A percentile compares a stretch with the other conserved stretches of the same genome.
Conservation (phyloP, 2,797 vertebrate genomes). For the Urocyon cinereoargenteus region DNA sequence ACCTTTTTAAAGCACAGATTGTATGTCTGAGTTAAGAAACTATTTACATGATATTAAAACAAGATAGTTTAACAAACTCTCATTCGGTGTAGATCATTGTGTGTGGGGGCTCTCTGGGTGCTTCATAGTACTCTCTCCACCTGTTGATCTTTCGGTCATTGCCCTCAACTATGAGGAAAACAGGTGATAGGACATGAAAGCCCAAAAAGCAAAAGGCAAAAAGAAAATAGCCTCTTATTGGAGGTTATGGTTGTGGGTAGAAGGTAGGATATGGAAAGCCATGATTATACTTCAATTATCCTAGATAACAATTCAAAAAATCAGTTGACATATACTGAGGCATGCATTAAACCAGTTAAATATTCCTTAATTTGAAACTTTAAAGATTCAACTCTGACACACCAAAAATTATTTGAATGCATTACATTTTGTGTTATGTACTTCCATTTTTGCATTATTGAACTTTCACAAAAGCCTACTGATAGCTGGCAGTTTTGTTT, state of each 20-base stretch:
- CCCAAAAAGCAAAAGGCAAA: neutral
- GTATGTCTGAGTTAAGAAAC: constrained; percentile 10
- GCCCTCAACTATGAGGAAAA: neutral
- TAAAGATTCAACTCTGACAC: neutral
- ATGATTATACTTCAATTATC: neutral
- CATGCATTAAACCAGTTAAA: neutral
- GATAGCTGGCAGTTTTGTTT: neutral
- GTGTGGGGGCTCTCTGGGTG: neutral
- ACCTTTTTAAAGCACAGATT: neutral
- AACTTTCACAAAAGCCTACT: neutral
- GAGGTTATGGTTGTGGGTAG: neutral
- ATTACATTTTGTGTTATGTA: neutral
- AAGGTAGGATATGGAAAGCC: neutral
- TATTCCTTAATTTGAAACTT: constrained; percentile 8
- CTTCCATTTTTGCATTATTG: neutral
- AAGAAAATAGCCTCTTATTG: neutral
- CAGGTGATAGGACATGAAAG: neutral
- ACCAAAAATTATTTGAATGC: neutral
- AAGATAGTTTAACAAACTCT: neutral
- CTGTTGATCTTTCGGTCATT: neutral
- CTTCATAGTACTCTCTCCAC: neutral
- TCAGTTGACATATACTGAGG: neutral
- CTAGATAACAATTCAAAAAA: neutral
- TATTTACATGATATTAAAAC: neutral
- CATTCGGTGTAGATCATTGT: neutral